A percentile compares a stretch with the other conserved stretches of the same genome.
These are phyloP conservation scores for Pungitius pungitius DNA, from an alignment of 2,113 vertebrate genomes.

Conservation along the genomic window DNA sequence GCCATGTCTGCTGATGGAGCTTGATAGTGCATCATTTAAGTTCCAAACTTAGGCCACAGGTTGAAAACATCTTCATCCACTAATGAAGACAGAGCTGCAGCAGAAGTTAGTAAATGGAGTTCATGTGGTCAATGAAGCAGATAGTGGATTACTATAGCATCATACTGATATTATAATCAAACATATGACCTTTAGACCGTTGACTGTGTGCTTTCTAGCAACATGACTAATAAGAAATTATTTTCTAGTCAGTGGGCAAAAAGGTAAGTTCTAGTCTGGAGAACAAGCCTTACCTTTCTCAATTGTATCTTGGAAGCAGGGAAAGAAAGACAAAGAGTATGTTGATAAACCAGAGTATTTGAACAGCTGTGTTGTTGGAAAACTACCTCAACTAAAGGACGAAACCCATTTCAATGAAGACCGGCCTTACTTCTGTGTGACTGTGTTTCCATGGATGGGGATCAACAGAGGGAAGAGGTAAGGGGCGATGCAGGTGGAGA, in stretches of 20 bases:
- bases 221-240: neutral
- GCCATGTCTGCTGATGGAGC: neutral
- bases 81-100: neutral
- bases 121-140: neutral
- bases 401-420: neutral
- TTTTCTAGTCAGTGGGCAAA: neutral
- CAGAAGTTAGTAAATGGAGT: neutral
- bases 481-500: slow-evolving; percentile 89
- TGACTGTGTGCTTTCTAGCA: neutral
- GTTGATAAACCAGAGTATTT: slow-evolving; percentile 12
- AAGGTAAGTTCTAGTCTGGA: neutral
- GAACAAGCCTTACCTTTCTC: slow-evolving; percentile 42
- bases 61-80: neutral
- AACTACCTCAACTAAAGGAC: neutral
- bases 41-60: neutral
- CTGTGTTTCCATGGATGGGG: slow-evolving; percentile 82
- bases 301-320: slow-evolving; percentile 45
- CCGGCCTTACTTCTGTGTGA: slow-evolving; percentile 85
- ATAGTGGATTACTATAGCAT: neutral
- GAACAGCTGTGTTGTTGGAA: neutral
- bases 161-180: neutral
- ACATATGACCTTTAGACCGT: neutral
- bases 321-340: slow-evolving; percentile 27
- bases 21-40: neutral
- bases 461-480: slow-evolving; percentile 91